Percentiles rank a stretch among this genome's conserved stretches.
These are phyloP conservation scores for Nothocercus nigrocapillus DNA, from an alignment of 2,113 vertebrate genomes.

Conservation along the genomic window DNA sequence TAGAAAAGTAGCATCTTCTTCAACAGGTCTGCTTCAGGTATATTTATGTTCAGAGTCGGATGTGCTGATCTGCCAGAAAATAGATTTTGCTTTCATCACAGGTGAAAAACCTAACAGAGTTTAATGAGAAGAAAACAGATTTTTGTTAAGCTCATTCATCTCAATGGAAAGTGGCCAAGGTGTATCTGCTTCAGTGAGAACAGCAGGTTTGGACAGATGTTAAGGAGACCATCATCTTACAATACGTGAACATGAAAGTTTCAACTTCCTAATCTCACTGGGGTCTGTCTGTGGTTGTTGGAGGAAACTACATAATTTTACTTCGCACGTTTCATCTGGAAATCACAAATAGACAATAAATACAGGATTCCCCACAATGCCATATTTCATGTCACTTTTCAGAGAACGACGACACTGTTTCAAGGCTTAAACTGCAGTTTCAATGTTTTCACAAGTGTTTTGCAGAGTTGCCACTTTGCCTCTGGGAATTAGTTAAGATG, in stretches of 20 bases:
- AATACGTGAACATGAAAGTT: background rate
- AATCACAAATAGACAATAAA: slow-evolving; percentile 48
- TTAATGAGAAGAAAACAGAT: background rate
- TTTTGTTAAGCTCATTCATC: background rate
- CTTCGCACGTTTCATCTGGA: slow-evolving; percentile 20
- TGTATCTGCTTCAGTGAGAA: background rate
- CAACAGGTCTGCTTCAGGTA: background rate
- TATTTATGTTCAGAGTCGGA: background rate
- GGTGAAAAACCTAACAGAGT: background rate
- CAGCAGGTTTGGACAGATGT: background rate
- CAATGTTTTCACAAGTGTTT: slow-evolving; percentile 61
- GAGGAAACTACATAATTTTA: background rate
- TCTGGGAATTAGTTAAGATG: slow-evolving; percentile 72
- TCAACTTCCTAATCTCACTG: background rate
- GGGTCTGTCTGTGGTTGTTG: background rate
- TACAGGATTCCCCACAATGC: slow-evolving; percentile 36
- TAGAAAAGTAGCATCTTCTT: background rate
- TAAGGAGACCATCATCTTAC: background rate
- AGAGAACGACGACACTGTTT: background rate
- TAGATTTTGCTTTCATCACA: background rate
- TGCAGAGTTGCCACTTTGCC: slow-evolving; percentile 65
- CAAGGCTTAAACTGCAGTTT: slow-evolving; percentile 63
- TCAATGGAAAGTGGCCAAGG: background rate
- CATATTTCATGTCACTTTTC: slow-evolving; percentile 35
- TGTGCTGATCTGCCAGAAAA: background rate